Conservation (phyloP, 2,113 vertebrate genomes). For the Hirundichthys speculiger region DNA sequence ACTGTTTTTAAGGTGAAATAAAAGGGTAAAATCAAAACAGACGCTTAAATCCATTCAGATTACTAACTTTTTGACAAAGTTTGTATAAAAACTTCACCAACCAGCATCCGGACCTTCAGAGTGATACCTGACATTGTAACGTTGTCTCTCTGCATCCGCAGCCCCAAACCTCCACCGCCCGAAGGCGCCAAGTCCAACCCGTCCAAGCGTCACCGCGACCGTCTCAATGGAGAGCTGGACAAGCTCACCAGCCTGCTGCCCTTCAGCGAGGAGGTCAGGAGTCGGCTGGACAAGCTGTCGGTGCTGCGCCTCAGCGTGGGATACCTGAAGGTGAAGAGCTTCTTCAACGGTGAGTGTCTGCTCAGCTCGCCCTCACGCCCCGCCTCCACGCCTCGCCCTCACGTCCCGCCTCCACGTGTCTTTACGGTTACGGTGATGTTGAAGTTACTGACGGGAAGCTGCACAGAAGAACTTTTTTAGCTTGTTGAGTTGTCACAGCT, state of each 20-base stretch:
- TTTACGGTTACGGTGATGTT: too few relatives aligned
- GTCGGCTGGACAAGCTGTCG: constrained; percentile 86
- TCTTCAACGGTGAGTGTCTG: constrained; percentile 82
- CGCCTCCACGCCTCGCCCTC: too few relatives aligned
- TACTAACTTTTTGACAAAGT: too few relatives aligned
- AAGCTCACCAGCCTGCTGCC: constrained; percentile 85
- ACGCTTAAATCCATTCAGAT: too few relatives aligned
- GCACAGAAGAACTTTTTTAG: too few relatives aligned
- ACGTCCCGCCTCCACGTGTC: too few relatives aligned
- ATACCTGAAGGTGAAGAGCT: constrained; percentile 87
- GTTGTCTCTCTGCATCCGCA: constrained; percentile 26
- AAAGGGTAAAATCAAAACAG: too few relatives aligned
- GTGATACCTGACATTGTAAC: neutral
- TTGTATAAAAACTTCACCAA: too few relatives aligned
- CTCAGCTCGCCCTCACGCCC: neutral
- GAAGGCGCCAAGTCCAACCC: constrained; percentile 85
- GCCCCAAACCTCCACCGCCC: constrained; percentile 70
- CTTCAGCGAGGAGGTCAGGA: constrained; percentile 81
- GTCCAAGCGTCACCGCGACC: constrained; percentile 85
- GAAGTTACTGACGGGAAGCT: too few relatives aligned
- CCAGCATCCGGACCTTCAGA: too few relatives aligned
- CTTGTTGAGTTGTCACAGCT: too few relatives aligned
- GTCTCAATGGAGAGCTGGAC: constrained; percentile 85
- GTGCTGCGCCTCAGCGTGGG: constrained; percentile 85
- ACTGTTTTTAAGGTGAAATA: too few relatives aligned